phyloP scores from a whole-genome alignment of 92 coral and sea anemone genomes.

The Nematostella vectensis region DNA sequence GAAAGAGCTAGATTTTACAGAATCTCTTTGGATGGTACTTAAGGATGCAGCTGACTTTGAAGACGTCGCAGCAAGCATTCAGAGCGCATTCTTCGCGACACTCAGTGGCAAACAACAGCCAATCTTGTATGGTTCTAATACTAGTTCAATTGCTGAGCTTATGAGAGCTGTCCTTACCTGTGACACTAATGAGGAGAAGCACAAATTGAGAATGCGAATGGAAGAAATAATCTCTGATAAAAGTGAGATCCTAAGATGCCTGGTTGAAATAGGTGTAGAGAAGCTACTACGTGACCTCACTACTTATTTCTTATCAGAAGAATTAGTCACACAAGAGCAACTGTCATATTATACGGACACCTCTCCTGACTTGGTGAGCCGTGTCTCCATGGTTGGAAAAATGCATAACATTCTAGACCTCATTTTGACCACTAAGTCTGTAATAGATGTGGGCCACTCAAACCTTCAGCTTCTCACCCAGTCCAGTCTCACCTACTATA shows the following conservation, averaged over 20 bases:
- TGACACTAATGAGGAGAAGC: slow-evolving; percentile 56
- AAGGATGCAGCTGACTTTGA: slow-evolving; percentile 62
- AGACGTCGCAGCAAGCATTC: slow-evolving; percentile 54
- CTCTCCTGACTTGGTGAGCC: slow-evolving; percentile 25
- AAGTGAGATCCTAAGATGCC: slow-evolving; percentile 42
- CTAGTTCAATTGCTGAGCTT: slow-evolving; percentile 67
- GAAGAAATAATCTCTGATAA: slow-evolving; percentile 26
- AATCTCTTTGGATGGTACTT: slow-evolving; percentile 77
- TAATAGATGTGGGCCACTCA: slow-evolving; percentile 60
- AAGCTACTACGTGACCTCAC: slow-evolving; percentile 79
- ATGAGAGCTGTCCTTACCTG: slow-evolving; percentile 61
- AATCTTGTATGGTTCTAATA: slow-evolving; percentile 67
- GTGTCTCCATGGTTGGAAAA: slow-evolving; percentile 59
- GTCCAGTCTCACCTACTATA: slow-evolving; percentile 66
- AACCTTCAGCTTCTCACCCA: slow-evolving; percentile 68
- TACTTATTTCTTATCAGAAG: slow-evolving; percentile 71
- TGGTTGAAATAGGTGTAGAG: slow-evolving; percentile 76
- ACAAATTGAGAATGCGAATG: slow-evolving; percentile 35
- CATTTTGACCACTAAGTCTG: slow-evolving; percentile 64
- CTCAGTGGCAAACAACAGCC: slow-evolving; percentile 73
- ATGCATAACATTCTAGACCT: slow-evolving; percentile 78
- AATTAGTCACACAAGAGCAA: slow-evolving; percentile 79
- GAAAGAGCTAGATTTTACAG: slow-evolving; percentile 90
- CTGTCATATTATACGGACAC: slow-evolving; percentile 47
- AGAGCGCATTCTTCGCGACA: slow-evolving; percentile 44